phyloP scores from a whole-genome alignment of 2,888 invertebrate species.

The Orchesella flavescens region DNA sequence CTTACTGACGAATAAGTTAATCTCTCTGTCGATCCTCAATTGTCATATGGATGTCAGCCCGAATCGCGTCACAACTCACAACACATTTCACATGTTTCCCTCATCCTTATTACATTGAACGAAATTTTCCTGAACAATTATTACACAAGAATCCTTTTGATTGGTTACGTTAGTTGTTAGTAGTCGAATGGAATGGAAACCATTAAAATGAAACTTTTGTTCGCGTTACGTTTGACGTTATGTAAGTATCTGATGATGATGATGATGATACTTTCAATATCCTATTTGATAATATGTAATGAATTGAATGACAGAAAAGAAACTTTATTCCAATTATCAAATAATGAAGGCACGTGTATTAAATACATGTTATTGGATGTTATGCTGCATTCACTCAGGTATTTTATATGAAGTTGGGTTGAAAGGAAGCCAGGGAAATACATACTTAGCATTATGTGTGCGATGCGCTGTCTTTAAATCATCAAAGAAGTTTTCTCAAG shows the following conservation, averaged over 20 bases:
- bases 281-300: constrained; percentile 22
- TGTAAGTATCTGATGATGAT: too few species aligned
- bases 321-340: constrained; percentile 53
- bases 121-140: neutral
- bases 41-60: constrained; percentile 52
- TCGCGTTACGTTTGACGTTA: too few species aligned
- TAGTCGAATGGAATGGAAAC: too few species aligned
- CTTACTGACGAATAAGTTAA: constrained; percentile 42
- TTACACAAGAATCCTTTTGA: too few species aligned
- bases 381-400: neutral
- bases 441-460: neutral
- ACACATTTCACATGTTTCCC: constrained; percentile 19
- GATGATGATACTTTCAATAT: constrained; percentile 26
- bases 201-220: too few species aligned
- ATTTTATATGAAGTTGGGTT: too few species aligned
- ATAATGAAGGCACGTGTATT: constrained; percentile 34
- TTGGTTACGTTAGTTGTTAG: too few species aligned
- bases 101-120: too few species aligned
- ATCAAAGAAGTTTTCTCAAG: neutral
- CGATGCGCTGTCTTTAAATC: too few species aligned
- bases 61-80: constrained; percentile 24
- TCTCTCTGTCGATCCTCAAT: constrained; percentile 49
- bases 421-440: too few species aligned
- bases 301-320: constrained; percentile 40
- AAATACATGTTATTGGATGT: neutral